These are phyloP conservation scores for Caradrina kadenii DNA, from an alignment of 2,888 invertebrate species.

Conservation along the genomic window DNA sequence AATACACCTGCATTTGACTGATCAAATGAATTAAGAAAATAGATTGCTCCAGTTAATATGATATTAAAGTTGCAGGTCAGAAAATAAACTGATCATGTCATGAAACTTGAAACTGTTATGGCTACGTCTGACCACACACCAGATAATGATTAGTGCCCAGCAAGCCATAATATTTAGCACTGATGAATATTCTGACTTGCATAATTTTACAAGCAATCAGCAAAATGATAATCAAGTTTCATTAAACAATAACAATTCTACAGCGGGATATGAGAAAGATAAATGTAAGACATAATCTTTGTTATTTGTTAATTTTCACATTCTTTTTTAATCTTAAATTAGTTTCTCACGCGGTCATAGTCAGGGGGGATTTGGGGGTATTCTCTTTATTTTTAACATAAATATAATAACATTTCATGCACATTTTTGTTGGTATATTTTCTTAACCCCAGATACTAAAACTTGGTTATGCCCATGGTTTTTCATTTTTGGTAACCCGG, in stretches of 20 bases:
- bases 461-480: too few relatives aligned
- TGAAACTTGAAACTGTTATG: constrained; percentile 1
- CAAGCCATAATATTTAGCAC: background rate
- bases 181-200: background rate
- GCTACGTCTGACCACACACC: background rate
- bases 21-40: background rate
- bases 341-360: too few relatives aligned
- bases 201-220: constrained; percentile 8
- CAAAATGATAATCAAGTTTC: constrained; percentile 6
- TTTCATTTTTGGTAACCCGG: too few relatives aligned
- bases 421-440: too few relatives aligned
- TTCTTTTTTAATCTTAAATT: too few relatives aligned
- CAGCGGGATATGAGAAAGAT: background rate
- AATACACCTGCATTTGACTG: too few relatives aligned
- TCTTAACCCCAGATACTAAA: too few relatives aligned
- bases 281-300: too few relatives aligned
- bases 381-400: too few relatives aligned
- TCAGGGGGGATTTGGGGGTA: too few relatives aligned
- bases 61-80: background rate
- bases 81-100: background rate
- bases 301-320: too few relatives aligned
- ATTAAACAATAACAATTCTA: background rate
- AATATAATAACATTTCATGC: too few relatives aligned
- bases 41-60: background rate
- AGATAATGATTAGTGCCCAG: background rate